Conservation (phyloP, 2,888 invertebrate species). For the Machimus rusticus region DNA sequence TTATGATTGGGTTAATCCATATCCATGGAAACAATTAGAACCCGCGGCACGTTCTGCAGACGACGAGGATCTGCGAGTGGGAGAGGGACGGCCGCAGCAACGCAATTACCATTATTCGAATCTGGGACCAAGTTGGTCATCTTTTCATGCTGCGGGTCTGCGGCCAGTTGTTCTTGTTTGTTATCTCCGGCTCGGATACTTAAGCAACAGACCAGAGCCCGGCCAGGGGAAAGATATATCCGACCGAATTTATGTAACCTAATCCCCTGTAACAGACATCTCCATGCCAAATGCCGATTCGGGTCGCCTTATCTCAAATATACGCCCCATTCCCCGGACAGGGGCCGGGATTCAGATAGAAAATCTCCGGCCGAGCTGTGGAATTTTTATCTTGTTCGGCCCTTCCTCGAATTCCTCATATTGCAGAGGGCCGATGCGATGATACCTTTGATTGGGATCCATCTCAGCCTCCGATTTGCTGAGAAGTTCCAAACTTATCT, state of each 20-base stretch:
- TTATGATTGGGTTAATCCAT: slow-evolving; percentile 5
- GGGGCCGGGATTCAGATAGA: neutral
- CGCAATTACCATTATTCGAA: slow-evolving; percentile 22
- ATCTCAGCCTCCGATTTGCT: neutral
- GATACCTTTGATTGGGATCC: neutral
- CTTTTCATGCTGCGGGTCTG: neutral
- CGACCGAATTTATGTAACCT: neutral
- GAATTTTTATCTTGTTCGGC: neutral
- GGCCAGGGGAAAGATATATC: neutral
- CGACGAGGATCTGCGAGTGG: neutral
- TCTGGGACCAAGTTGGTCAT: neutral
- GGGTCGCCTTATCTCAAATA: slow-evolving; percentile 6
- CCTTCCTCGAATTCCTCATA: neutral
- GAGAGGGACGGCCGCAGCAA: neutral
- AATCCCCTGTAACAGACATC: slow-evolving; percentile 17
- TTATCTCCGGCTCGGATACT: neutral
- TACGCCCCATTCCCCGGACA: slow-evolving; percentile 16
- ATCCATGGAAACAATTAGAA: slow-evolving; percentile 33
- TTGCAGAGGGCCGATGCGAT: neutral
- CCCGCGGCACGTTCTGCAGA: slow-evolving; percentile 31
- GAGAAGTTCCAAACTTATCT: neutral
- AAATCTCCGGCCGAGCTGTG: neutral
- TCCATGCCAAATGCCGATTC: slow-evolving; percentile 3
- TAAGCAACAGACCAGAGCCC: neutral
- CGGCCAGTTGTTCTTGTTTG: neutral